Evolutionary conservation across 2,888 invertebrate genomes (phyloP), one percentile per base, ranked within the genome.

Genomic region (Octonoba sinensis): DNA sequence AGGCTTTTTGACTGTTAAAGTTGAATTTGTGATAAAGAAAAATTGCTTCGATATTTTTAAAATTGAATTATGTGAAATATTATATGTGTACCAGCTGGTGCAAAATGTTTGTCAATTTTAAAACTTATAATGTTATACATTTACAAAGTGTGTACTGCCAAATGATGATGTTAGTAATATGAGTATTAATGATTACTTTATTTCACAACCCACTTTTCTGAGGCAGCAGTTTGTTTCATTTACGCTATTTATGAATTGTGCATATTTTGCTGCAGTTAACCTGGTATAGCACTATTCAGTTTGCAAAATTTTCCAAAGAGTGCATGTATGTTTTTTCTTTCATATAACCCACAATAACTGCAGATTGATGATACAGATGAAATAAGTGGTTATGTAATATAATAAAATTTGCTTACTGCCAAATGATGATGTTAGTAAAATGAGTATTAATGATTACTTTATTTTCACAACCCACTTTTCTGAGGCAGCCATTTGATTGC

Each of bases 1-100:
- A 67, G 64, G 77, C 27, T 84, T 85, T 84, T 83, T 57, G 4
- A 54, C 4, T 54, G 54, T 54, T n/a, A 18, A 54, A 54, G n/a
- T 47, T 47, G 15, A 47, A 12, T 47, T n/a, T 15, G 49, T 49
- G 49, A 12, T 49, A 15, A 15, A 49, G 49, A 15, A 15, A 12
- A 15, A 12, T 12, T 15, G 15, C 12, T 15, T 15, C 12, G 15
- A 15, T 49, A 15, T 49, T 49, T 49, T 49, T 49, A 15, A 15
- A 49, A 49, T 15, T 12, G 15, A 15, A 49, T 15, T 12, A 15
- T 15, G 49, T 49, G 15, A 49, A 49, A 15, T 49, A 15, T 49
- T 49, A 49, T 49, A 15, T 49, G 49, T 49, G 49, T 49, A 15
- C 12, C 49, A 49, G 49, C 16, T 49, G 49, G 15, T 49, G 15